These are phyloP conservation scores for Lepidurus apus DNA, from an alignment of 1,140 invertebrate genomes.

Conservation along the genomic window DNA sequence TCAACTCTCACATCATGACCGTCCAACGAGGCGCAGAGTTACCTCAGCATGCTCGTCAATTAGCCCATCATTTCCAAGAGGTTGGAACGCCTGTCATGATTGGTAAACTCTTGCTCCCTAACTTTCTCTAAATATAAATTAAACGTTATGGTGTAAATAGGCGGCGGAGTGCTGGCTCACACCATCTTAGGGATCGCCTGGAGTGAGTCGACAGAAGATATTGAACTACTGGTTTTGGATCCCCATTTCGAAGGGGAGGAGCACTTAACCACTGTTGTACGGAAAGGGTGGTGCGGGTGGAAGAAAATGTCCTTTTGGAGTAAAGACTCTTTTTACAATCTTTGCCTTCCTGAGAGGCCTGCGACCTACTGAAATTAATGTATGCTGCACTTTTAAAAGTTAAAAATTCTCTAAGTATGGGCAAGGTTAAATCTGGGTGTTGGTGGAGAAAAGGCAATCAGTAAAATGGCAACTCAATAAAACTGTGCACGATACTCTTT, in stretches of 20 bases:
- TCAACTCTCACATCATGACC: constrained; percentile 76
- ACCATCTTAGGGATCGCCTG: constrained; percentile 94
- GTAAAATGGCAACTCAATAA: no score
- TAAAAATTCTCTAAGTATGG: no score
- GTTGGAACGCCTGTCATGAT: constrained; percentile 98
- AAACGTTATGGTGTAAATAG: constrained; percentile 48
- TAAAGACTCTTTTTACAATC: constrained; percentile 86
- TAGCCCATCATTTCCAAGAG: constrained; percentile 82
- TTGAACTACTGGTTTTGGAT: constrained; percentile 90
- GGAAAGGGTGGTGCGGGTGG: constrained; percentile 92
- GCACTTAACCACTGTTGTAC: constrained; percentile 61
- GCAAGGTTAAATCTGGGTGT: no score
- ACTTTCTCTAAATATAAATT: constrained; percentile 15
- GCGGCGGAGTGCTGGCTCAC: constrained; percentile 94
- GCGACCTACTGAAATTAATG: constrained; percentile 26
- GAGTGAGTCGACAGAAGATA: constrained; percentile 66
- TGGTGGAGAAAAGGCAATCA: no score
- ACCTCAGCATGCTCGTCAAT: constrained; percentile 65
- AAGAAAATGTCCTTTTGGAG: constrained; percentile 86
- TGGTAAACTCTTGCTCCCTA: constrained; percentile 52
- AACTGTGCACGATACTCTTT: no score
- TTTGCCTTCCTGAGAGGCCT: constrained; percentile 74
- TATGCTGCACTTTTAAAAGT: not conserved
- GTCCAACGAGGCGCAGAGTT: constrained; percentile 80
- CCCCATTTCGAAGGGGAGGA: constrained; percentile 92